Evolutionary conservation across 2,113 vertebrate species (phyloP), one percentile per base, ranked within the genome.

Genomic region (Alligator mississippiensis): DNA sequence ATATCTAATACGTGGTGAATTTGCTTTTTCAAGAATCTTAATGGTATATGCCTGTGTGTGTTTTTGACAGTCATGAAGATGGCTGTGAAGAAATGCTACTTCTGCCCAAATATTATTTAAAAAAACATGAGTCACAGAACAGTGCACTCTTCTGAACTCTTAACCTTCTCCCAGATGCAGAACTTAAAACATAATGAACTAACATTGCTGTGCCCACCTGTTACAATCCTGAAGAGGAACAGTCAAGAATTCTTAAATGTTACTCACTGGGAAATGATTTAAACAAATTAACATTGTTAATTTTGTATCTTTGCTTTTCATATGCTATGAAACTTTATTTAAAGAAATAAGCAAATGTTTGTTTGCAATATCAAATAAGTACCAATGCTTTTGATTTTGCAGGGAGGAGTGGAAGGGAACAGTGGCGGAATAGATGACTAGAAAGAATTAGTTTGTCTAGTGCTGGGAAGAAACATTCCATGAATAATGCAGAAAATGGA

Each of bases 401-500:
- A 85, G 70, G 78, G 74, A 61, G 17, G 17, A 38, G 38, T 54
- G 68, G 47, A 83, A 74, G 87, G 57, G 18, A 75, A 74, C 47
- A 76, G 17, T 4, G 19, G 18, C 7, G 82, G 30, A 91, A 92
- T 19, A 66, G 80, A 77, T 77, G 82, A 11, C 63, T 80, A 38
- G 81, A 38, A 90, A 80, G 63, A 22, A 17, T 24, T 34, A 80
- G 24, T 95, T 90, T 97, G 87, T 81, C 28, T n/a, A 82, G 82
- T 34, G 54, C 54, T 75, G 58, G 88, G 90, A 95, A 93, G 93
- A 85, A n/a, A 79, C 88, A 83, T 88, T 95, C 90, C 90, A 84
- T 85, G 89, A 96, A 92, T 85, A 91, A 92, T 90, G 93, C 85
- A 93, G 92, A 93, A 96, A 95, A 89, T 30, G 75, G 79, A 77